Percentiles rank a stretch among this genome's conserved stretches.
Conservation (phyloP, 1,140 invertebrate species). For the Drusus annulatus region DNA sequence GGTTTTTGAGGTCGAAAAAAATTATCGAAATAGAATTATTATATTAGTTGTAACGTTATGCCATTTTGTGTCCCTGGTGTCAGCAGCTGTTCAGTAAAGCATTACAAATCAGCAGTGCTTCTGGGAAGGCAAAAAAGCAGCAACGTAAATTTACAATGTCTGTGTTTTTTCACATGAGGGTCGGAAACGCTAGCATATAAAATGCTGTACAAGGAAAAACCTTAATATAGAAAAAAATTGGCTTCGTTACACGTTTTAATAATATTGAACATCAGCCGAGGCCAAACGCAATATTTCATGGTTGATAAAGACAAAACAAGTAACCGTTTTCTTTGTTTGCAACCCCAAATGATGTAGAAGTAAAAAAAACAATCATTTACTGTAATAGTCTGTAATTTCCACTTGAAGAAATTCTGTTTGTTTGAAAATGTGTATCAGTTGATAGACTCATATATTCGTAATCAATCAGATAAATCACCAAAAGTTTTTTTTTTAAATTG, state of each 20-base stretch:
- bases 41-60: neutral
- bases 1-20: too few relatives aligned
- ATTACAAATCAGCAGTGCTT: neutral
- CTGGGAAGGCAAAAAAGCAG: neutral
- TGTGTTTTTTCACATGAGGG: conserved; percentile 18
- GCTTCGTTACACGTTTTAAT: conserved; percentile 24
- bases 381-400: too few relatives aligned
- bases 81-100: neutral
- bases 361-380: too few relatives aligned
- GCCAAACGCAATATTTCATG: conserved; percentile 2
- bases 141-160: conserved; percentile 5
- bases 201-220: neutral
- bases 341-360: too few relatives aligned
- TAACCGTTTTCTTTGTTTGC: too few relatives aligned
- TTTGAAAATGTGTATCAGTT: too few relatives aligned
- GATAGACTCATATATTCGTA: too few relatives aligned
- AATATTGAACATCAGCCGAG: neutral
- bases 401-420: too few relatives aligned
- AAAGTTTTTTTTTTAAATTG: too few relatives aligned
- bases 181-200: conserved; percentile 15
- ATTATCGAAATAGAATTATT: too few relatives aligned
- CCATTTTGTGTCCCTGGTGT: neutral
- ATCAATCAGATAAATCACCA: too few relatives aligned
- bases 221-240: neutral
- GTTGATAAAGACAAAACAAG: neutral